Evolutionary conservation across 2,797 vertebrate species (phyloP).

Genomic region (Rhinichthys osculus): DNA sequence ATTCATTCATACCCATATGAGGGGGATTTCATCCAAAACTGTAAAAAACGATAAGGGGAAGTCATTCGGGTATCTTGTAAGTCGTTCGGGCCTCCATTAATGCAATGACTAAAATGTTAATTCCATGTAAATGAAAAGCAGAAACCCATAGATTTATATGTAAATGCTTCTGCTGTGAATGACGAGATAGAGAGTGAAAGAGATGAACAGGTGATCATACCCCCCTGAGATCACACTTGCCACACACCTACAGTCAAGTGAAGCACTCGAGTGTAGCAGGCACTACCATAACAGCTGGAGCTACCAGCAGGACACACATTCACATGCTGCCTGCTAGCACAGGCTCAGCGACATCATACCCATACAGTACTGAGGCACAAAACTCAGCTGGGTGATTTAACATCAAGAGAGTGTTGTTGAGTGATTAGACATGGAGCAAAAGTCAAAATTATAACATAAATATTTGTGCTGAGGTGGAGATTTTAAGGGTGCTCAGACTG

Average conservation of each 20-base stretch:
- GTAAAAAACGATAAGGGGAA: neutral
- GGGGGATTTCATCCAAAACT: slow-evolving; percentile 21
- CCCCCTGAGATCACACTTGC: slow-evolving; percentile 20
- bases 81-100: neutral
- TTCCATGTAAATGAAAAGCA: slow-evolving; percentile 13
- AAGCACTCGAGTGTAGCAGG: slow-evolving; percentile 23
- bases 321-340: slow-evolving; percentile 12
- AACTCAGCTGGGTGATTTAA: slow-evolving; percentile 8
- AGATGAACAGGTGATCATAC: slow-evolving; percentile 4
- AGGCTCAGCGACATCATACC: slow-evolving; percentile 14
- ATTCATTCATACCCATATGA: slow-evolving; percentile 15
- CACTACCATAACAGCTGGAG: slow-evolving; percentile 33
- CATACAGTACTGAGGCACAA: neutral
- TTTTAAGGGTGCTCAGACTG: neutral
- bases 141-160: slow-evolving; percentile 13
- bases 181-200: slow-evolving; percentile 1
- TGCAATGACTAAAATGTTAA: slow-evolving; percentile 19
- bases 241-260: slow-evolving; percentile 20
- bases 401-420: neutral
- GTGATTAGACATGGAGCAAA: neutral
- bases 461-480: slow-evolving; percentile 1
- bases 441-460: neutral
- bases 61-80: neutral
- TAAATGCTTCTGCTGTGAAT: slow-evolving; percentile 22
- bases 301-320: slow-evolving; percentile 36